Conservation (phyloP, 37 sponge, comb jelly and placozoan species). For the Axinella damicornis region DNA sequence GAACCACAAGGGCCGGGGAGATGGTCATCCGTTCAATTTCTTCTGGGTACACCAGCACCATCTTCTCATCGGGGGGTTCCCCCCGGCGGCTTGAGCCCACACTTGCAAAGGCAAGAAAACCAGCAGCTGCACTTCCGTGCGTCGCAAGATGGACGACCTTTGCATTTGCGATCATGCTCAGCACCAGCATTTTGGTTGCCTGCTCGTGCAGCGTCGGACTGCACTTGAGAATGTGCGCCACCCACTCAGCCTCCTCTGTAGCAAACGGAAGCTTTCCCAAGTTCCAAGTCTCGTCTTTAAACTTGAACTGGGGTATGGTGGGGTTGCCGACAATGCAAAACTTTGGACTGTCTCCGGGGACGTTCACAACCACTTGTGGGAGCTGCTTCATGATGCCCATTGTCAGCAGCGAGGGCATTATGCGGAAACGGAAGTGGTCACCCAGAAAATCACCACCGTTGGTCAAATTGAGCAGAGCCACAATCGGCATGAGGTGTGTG, state of each 20-base stretch:
- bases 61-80: slow-evolving; percentile 21
- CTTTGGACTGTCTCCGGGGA: slow-evolving; percentile 49
- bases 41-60: slow-evolving; percentile 62
- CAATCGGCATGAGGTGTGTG: slow-evolving; percentile 66
- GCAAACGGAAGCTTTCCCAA: slow-evolving; percentile 74
- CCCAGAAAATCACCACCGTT: slow-evolving; percentile 57
- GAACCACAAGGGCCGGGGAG: slow-evolving; percentile 77
- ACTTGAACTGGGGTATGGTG: slow-evolving; percentile 56
- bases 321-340: slow-evolving; percentile 81
- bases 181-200: slow-evolving; percentile 66
- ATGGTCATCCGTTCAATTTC: slow-evolving; percentile 76
- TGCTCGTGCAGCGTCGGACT: slow-evolving; percentile 60
- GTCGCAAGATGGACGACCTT: slow-evolving; percentile 82
- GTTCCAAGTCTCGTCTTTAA: slow-evolving; percentile 53
- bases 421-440: slow-evolving; percentile 53
- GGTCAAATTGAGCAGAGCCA: slow-evolving; percentile 46
- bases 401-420: slow-evolving; percentile 73
- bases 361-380: slow-evolving; percentile 22
- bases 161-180: slow-evolving; percentile 46
- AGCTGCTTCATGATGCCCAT: slow-evolving; percentile 65
- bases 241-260: slow-evolving; percentile 60
- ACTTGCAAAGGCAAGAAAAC: slow-evolving; percentile 75
- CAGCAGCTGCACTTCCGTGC: slow-evolving; percentile 65
- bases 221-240: slow-evolving; percentile 63
- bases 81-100: background rate